Evolutionary conservation across 2,113 vertebrate genomes (phyloP), one percentile per base, ranked within the genome.

Genomic region (Cololabis saira): DNA sequence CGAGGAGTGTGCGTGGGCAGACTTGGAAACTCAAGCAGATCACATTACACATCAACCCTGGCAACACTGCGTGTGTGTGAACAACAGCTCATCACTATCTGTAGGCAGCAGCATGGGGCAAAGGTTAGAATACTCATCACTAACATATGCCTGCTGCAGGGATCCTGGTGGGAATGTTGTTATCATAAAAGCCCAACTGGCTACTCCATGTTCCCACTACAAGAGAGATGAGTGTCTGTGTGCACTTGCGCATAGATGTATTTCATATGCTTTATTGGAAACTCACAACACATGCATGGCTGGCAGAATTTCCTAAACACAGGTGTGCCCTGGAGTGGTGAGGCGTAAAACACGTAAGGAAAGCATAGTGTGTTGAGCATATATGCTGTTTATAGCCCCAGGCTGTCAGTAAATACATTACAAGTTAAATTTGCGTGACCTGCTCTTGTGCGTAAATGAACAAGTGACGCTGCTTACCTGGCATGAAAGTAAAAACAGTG

Each of bases 31-130:
- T 91, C 85, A 78, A 89, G 89, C 84, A 82, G 90, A 91, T 91
- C 87, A 88, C 88, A 92, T 90, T 91, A 91, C 91, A 90, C 88
- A 81, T 91, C 90, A 91, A 89, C 90, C 90, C 81, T 90, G 87
- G 85, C 84, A 90, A 84, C 87, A 82, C 70, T 82, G 85, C 40
- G 33, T 73, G 77, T 24, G 82, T 80, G 87, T 90, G 89, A 86
- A 88, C 84, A 90, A 78, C 85, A 75, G 83, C 88, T 90, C 79
- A 86, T 71, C 80, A 86, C 74, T 86, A 85, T 90, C 87, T 92
- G 89, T 91, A 87, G 90, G 90, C 89, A 90, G 90, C 87, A 90
- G 84, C 78, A 52, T 27, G 50, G 89, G 87, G 77, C 87, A 85
- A 80, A 85, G 85, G 89, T 90, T 85, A 90, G 73, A 85, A 75